phyloP scores from a whole-genome alignment of 2,888 invertebrate species.

The Corbicula japonica region DNA sequence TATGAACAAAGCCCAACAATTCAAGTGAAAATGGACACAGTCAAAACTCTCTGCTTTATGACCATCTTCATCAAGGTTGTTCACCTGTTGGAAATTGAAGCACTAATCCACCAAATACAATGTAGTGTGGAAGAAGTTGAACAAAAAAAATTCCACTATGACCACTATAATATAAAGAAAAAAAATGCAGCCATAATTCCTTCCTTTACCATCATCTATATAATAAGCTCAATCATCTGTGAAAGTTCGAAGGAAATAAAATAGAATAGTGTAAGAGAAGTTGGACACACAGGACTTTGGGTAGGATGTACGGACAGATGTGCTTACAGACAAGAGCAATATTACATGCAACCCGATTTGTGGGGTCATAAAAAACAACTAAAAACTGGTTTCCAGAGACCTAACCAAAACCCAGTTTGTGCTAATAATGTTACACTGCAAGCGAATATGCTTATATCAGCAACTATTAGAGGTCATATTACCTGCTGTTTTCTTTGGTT shows the following conservation, averaged over 20 bases:
- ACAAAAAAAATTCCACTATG: too few species aligned
- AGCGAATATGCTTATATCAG: too few species aligned
- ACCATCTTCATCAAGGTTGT: constrained; percentile 2
- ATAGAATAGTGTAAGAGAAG: constrained; percentile 1
- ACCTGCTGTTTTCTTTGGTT: constrained; percentile 22
- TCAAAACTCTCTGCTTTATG: not conserved
- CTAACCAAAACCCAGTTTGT: too few species aligned
- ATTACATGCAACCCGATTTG: constrained; percentile 2
- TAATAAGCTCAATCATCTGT: too few species aligned
- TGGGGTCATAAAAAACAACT: constrained; percentile 1
- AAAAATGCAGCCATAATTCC: too few species aligned
- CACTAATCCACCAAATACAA: not conserved
- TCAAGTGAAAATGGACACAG: not conserved
- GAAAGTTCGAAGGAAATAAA: too few species aligned
- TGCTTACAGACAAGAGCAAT: too few species aligned
- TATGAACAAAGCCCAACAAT: not conserved
- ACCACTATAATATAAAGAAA: too few species aligned
- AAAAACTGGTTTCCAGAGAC: not conserved
- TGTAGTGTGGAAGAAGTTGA: too few species aligned
- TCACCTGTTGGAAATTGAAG: not conserved
- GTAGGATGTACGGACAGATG: constrained; percentile 1
- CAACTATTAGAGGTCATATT: too few species aligned
- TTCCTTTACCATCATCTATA: constrained; percentile 1
- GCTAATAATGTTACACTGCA: too few species aligned
- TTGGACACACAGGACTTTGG: constrained; percentile 5